Evolutionary conservation across 2,888 invertebrate genomes (phyloP), one percentile per base, ranked within the genome.

Genomic region (Asteroscopus sphinx): DNA sequence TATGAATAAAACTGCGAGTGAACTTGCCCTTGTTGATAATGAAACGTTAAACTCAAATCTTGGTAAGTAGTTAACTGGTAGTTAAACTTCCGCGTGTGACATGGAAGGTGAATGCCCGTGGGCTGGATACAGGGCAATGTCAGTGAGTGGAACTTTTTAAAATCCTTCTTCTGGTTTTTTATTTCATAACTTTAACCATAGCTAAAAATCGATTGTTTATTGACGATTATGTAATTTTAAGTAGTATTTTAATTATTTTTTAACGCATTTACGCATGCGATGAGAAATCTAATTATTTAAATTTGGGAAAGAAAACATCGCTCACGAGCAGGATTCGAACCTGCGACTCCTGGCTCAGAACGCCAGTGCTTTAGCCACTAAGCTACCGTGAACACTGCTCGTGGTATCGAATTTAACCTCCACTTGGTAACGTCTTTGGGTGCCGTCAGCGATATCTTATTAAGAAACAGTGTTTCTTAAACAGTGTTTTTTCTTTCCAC

Each of bases 71-170:
- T 74, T 69, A 71, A 68, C 69, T 62, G 60, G 46, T 68, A 47
- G 26, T 53, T 52, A 41, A 32, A 68, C 81, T 87, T 87, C 87
- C 87, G 87, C 58, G 51, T 83, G 44, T 59, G 68, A 68, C 66
- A 26, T 60, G 61, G 82, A 85, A 91, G 92, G 91, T 90, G 86
- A 91, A 85, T 86, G 90, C 83, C 90, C 91, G 78, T 85, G 65
- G 83, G 86, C 80, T 77, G 62, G 57, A 80, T 76, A 58, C 76
- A 77, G 82, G 80, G 83, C 88, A 90, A 90, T 88, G 90, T 77
- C 90, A 88, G 82, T 80, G 85, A 89, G 79, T 82, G 86, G 85
- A 68, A 76, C 76, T 77, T 81, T 80, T 77, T 47, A 79, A 83
- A 79, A 81, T 76, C 81, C 80, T 83, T 80, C 75, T 77, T 65